Conservation (phyloP, 1,140 invertebrate species). For the Ylistrum balloti region DNA sequence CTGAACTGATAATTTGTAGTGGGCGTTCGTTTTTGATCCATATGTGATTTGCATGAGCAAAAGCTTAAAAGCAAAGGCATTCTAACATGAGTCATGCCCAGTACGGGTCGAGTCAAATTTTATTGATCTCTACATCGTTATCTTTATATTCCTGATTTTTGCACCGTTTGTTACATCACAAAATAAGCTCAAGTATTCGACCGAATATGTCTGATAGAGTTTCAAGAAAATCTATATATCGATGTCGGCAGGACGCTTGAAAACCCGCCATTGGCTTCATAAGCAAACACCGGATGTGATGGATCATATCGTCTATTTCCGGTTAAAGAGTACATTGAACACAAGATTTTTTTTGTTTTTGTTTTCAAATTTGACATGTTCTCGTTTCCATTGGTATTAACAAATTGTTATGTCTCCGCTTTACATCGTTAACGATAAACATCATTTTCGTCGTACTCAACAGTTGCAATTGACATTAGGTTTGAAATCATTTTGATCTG, state of each 20-base stretch:
- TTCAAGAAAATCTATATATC: too few species aligned
- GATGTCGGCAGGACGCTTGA: not conserved
- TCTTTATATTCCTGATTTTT: too few species aligned
- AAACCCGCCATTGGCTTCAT: not conserved
- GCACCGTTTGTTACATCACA: too few species aligned
- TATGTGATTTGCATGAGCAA: too few species aligned
- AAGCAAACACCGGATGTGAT: not conserved
- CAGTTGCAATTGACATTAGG: not conserved
- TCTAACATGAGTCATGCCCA: too few species aligned
- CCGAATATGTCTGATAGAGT: too few species aligned
- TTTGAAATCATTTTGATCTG: not conserved
- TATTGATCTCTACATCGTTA: too few species aligned
- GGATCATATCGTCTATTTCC: not conserved
- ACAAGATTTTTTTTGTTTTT: not conserved
- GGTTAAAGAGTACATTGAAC: not conserved
- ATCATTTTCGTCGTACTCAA: not conserved
- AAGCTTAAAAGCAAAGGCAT: too few species aligned
- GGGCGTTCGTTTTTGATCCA: too few species aligned
- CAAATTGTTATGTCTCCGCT: not conserved
- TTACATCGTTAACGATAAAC: not conserved
- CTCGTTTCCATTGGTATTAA: not conserved
- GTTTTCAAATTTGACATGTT: not conserved
- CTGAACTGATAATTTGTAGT: too few species aligned
- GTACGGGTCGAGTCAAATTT: too few species aligned
- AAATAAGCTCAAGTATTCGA: too few species aligned